These are phyloP conservation scores for Ictalurus furcatus DNA, from an alignment of 2,113 vertebrate species.

Conservation along the genomic window DNA sequence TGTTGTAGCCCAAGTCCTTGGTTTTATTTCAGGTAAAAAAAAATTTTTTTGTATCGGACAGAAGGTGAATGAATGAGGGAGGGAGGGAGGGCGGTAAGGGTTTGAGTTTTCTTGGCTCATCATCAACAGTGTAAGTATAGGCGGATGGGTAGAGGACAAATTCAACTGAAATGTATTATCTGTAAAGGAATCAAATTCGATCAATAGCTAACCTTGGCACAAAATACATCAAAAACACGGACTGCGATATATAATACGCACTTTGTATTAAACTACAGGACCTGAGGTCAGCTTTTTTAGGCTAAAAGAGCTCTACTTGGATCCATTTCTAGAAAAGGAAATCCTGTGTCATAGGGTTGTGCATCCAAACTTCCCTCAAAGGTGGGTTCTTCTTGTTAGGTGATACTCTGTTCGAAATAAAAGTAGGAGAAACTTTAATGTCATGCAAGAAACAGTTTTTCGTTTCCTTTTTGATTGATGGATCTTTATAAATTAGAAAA, in stretches of 20 bases:
- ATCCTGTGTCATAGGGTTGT: neutral
- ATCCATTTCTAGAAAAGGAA: neutral
- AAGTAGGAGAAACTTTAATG: neutral
- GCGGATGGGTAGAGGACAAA: constrained; percentile 2
- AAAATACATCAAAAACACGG: constrained; percentile 9
- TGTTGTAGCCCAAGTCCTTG: neutral
- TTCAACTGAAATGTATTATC: constrained; percentile 19
- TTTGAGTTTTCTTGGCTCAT: neutral
- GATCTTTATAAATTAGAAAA: neutral
- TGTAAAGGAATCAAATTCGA: neutral
- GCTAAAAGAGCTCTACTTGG: constrained; percentile 4
- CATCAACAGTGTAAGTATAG: too few species aligned
- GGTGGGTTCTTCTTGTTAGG: too few species aligned
- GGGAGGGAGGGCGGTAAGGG: neutral
- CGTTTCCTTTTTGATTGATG: neutral
- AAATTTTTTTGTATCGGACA: neutral
- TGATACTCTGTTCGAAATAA: neutral
- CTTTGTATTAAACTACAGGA: neutral
- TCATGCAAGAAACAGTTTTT: neutral
- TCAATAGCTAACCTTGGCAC: neutral
- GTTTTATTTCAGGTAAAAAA: neutral
- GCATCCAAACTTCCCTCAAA: neutral
- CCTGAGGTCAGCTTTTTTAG: neutral
- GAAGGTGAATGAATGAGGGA: neutral
- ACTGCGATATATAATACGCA: neutral